Percentiles rank a stretch among this genome's conserved stretches.
Evolutionary conservation across 1,140 invertebrate genomes (phyloP).

Genomic region (Phocides pigmalion): DNA sequence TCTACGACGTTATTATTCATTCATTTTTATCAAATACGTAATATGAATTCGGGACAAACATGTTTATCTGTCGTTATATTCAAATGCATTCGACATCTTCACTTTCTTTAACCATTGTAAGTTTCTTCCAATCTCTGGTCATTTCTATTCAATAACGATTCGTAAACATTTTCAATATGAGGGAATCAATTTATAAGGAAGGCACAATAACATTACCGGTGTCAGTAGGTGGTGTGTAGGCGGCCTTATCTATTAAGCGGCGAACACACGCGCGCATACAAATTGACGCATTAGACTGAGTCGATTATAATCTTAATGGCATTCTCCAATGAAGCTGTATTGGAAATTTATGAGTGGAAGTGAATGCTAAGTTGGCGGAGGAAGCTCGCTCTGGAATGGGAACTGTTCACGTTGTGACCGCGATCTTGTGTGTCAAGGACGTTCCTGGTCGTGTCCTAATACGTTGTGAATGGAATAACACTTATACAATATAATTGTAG

Average conservation of each 20-base stretch:
- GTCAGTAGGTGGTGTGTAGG: constrained; percentile 39
- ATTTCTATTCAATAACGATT: constrained; percentile 27
- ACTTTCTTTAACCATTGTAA: constrained; percentile 6
- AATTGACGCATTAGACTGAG: constrained; percentile 64
- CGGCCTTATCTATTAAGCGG: constrained; percentile 57
- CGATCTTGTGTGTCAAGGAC: not conserved
- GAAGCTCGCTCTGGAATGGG: not conserved
- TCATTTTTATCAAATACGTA: too few relatives aligned
- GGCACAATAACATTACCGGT: constrained; percentile 25
- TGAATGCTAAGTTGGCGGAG: constrained; percentile 10
- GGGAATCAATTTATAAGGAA: constrained; percentile 29
- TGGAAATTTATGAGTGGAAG: constrained; percentile 50
- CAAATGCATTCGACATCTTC: not conserved
- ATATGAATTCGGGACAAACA: not conserved
- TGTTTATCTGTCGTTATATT: not conserved
- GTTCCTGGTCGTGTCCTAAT: too few relatives aligned
- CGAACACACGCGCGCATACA: constrained; percentile 67
- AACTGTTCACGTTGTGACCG: not conserved
- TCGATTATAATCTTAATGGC: constrained; percentile 63
- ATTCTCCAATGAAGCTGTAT: constrained; percentile 65
- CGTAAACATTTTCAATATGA: constrained; percentile 30
- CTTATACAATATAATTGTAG: too few relatives aligned
- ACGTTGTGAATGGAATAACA: too few relatives aligned
- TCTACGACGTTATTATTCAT: too few relatives aligned
- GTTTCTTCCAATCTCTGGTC: constrained; percentile 10